phyloP scores from a whole-genome alignment of 2,888 invertebrate species.

The Eretmocerus hayati region DNA sequence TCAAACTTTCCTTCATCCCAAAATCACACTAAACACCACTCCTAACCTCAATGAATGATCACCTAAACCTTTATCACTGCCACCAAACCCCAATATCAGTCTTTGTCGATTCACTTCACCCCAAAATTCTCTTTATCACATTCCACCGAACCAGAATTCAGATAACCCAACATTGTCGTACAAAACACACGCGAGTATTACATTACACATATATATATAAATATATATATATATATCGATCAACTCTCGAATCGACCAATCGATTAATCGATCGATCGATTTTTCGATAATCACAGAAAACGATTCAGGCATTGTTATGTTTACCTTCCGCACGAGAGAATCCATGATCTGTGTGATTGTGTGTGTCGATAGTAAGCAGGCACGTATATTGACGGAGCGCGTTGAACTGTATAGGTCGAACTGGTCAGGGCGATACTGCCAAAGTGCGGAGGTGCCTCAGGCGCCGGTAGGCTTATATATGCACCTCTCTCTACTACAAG shows the following conservation, averaged over 20 bases:
- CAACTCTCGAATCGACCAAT: not conserved
- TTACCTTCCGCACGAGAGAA: conserved; percentile 17
- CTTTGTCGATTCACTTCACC: no score
- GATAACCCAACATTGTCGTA: no score
- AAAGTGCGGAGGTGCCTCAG: conserved; percentile 34
- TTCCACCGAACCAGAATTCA: no score
- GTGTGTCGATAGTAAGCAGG: not conserved
- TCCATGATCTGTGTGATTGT: conserved; percentile 12
- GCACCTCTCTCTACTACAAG: conserved; percentile 1
- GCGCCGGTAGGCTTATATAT: conserved; percentile 35
- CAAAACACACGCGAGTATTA: no score
- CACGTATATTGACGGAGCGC: not conserved
- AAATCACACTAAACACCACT: no score
- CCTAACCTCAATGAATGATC: no score
- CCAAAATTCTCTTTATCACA: no score
- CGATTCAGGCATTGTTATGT: not conserved
- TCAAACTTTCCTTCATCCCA: no score
- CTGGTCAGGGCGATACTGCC: conserved; percentile 23
- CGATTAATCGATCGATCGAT: not conserved
- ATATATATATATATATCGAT: not conserved
- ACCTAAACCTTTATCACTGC: no score
- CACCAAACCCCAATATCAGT: no score
- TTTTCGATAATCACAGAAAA: not conserved
- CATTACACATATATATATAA: not conserved
- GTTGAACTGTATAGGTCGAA: conserved; percentile 1